phyloP scores from a whole-genome alignment of 2,888 invertebrate genomes.

The Lasius platythorax region DNA sequence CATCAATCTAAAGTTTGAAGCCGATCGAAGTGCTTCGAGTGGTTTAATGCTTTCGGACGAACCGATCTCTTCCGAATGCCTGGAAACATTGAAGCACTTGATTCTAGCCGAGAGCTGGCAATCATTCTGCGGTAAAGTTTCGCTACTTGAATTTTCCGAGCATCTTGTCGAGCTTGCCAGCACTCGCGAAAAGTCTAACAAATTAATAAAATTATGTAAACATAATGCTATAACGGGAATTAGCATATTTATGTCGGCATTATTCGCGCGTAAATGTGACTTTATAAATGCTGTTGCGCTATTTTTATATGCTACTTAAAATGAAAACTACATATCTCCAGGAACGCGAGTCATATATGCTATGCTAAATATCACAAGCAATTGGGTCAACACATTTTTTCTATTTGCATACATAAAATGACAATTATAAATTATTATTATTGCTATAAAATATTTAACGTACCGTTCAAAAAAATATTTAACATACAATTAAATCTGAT shows the following conservation, averaged over 20 bases:
- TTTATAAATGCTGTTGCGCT: background rate
- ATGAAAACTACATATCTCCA: conserved; percentile 4
- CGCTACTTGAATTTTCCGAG: conserved; percentile 33
- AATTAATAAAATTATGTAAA: conserved; percentile 47
- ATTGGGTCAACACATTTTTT: conserved; percentile 5
- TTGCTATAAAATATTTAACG: conserved; percentile 15
- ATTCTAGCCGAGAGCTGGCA: conserved; percentile 33
- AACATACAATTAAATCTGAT: background rate
- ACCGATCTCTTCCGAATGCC: conserved; percentile 47
- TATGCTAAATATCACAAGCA: conserved; percentile 5
- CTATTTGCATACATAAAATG: background rate
- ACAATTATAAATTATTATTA: background rate
- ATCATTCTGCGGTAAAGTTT: conserved; percentile 42
- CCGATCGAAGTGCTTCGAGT: conserved; percentile 41
- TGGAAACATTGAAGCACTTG: conserved; percentile 43
- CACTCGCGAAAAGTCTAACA: conserved; percentile 11
- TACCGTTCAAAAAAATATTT: background rate
- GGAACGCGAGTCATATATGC: background rate
- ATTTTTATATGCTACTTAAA: conserved; percentile 16
- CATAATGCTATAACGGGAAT: conserved; percentile 10
- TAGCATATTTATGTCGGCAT: conserved; percentile 18
- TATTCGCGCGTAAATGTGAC: conserved; percentile 8
- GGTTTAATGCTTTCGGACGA: conserved; percentile 38
- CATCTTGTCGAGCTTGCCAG: conserved; percentile 5
- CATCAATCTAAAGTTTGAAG: conserved; percentile 51